These are phyloP conservation scores for Perizoma flavofasciatum DNA, from an alignment of 2,888 invertebrate genomes.

Conservation along the genomic window DNA sequence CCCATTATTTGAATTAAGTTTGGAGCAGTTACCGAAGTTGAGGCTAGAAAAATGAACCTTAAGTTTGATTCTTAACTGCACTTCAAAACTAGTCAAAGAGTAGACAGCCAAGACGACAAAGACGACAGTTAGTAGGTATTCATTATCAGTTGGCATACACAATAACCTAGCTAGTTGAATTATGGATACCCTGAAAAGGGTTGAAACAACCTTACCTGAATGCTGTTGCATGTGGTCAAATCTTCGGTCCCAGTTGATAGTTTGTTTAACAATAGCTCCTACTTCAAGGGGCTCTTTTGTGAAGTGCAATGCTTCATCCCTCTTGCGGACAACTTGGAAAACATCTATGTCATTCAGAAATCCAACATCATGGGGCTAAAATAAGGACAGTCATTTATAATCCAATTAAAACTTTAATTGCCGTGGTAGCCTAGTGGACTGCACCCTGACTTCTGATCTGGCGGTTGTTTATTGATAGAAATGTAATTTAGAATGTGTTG, in stretches of 20 bases:
- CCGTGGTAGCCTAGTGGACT: too few species aligned
- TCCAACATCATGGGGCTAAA: conserved; percentile 91
- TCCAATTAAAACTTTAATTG: too few species aligned
- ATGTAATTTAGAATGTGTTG: too few species aligned
- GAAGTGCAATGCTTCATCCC: conserved; percentile 89
- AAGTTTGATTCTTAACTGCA: not conserved
- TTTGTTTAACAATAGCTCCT: conserved; percentile 85
- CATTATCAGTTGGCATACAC: too few species aligned
- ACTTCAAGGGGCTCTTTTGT: conserved; percentile 84
- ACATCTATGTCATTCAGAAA: conserved; percentile 87
- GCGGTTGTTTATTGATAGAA: too few species aligned
- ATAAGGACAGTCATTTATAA: not conserved
- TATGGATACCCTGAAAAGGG: too few species aligned
- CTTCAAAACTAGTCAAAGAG: not conserved
- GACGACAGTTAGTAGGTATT: too few species aligned
- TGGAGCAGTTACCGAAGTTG: too few species aligned
- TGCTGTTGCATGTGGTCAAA: conserved; percentile 97
- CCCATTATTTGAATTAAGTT: too few species aligned
- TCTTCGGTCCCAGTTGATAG: conserved; percentile 89
- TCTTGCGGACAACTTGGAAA: conserved; percentile 87
- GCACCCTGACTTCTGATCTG: too few species aligned
- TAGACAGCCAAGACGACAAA: too few species aligned
- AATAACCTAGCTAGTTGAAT: too few species aligned
- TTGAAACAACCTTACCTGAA: conserved; percentile 82
- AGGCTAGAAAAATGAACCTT: not conserved